These are phyloP conservation scores for Mesocentrotus franciscanus DNA, from an alignment of 53 echinoderm and acorn worm species.

Conservation along the genomic window DNA sequence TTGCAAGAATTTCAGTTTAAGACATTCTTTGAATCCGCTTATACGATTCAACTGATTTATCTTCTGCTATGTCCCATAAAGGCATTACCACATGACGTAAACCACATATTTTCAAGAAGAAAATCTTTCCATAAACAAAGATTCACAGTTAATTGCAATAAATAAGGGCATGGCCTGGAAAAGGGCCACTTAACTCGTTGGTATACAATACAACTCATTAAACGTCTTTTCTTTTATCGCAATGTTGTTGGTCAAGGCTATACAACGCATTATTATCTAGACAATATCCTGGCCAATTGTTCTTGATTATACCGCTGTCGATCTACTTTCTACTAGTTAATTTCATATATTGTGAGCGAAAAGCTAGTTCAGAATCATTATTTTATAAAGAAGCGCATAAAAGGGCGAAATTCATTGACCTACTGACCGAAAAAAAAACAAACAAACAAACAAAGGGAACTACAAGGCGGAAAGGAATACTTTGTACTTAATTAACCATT, in stretches of 20 bases:
- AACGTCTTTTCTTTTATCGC: not conserved
- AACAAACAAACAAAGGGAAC: no score
- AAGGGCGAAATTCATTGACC: no score
- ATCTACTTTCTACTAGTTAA: not conserved
- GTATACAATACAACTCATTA: not conserved
- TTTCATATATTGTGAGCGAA: not conserved
- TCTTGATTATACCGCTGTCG: not conserved
- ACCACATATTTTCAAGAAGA: no score
- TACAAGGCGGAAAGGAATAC: no score
- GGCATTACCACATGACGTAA: not conserved
- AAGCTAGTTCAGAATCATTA: no score
- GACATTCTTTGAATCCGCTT: no score
- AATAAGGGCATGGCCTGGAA: not conserved
- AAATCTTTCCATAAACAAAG: no score
- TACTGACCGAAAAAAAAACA: no score
- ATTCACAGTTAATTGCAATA: not conserved
- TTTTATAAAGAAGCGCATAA: not conserved
- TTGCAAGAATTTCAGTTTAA: no score
- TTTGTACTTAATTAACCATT: no score
- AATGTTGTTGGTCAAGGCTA: constrained; percentile 15
- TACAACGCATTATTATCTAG: not conserved
- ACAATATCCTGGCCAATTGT: not conserved
- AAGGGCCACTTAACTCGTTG: not conserved
- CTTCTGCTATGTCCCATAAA: no score
- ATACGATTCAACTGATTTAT: no score